These are phyloP conservation scores for Charaxes varanes DNA, from an alignment of 1,140 invertebrate species.

Conservation along the genomic window DNA sequence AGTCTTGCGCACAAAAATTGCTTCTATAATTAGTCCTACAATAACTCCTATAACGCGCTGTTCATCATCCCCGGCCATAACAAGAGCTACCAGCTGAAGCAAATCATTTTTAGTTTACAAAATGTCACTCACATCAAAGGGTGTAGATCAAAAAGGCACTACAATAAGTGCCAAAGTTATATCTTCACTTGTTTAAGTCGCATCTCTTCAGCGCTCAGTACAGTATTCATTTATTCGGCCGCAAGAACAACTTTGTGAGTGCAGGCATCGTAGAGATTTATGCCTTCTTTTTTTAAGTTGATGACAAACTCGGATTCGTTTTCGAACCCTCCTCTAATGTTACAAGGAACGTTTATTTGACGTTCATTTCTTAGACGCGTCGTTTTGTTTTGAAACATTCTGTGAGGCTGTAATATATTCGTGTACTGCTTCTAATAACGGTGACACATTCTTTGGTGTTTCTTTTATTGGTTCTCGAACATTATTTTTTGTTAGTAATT, in stretches of 20 bases:
- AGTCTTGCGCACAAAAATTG: conserved; percentile 9
- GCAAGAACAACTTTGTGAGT: conserved; percentile 15
- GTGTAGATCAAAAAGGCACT: too few species aligned
- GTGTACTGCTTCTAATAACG: not conserved
- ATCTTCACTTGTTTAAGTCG: conserved; percentile 16
- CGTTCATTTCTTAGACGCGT: conserved; percentile 19
- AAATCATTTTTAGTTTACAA: conserved; percentile 55
- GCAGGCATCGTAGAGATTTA: conserved; percentile 24
- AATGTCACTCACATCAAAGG: conserved; percentile 58
- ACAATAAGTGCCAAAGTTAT: conserved; percentile 32
- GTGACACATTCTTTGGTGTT: not conserved
- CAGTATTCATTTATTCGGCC: conserved; percentile 15
- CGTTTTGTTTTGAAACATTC: conserved; percentile 8
- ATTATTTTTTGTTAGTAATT: too few species aligned
- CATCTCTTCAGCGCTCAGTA: conserved; percentile 14
- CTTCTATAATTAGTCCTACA: conserved; percentile 45
- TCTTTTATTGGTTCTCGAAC: too few species aligned
- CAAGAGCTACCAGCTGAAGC: conserved; percentile 36
- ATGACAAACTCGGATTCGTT: conserved; percentile 41
- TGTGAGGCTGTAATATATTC: conserved; percentile 5
- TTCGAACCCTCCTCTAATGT: conserved; percentile 40
- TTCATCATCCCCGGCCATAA: conserved; percentile 15
- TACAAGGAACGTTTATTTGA: conserved; percentile 17
- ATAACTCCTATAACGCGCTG: conserved; percentile 9
- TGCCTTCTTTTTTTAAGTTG: conserved; percentile 40